phyloP scores from a whole-genome alignment of 2,797 vertebrate genomes.

The Hapalemur alaotrensis region DNA sequence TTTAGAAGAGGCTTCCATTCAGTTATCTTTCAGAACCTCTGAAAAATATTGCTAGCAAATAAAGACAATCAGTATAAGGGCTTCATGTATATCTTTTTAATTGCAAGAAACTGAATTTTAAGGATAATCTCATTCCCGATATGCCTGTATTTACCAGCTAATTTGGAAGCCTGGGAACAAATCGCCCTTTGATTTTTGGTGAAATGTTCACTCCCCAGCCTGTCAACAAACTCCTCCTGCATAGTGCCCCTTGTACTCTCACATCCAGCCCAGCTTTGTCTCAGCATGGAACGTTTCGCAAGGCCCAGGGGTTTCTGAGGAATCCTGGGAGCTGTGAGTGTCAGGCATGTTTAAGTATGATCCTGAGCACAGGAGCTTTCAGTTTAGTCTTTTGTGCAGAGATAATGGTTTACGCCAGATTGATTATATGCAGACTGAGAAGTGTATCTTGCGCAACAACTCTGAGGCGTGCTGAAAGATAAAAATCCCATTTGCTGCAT shows the following conservation, averaged over 20 bases:
- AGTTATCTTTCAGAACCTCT: background rate
- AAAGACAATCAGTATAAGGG: background rate
- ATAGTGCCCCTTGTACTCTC: conserved; percentile 61
- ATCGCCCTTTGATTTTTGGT: conserved; percentile 81
- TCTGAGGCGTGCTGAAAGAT: conserved; percentile 85
- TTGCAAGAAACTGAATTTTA: conserved; percentile 20
- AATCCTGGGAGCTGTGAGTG: conserved; percentile 68
- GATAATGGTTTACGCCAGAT: conserved; percentile 85
- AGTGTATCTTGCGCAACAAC: conserved; percentile 79
- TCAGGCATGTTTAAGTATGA: conserved; percentile 80
- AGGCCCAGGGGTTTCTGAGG: conserved; percentile 53
- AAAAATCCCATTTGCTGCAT: conserved; percentile 86
- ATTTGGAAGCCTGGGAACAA: conserved; percentile 80
- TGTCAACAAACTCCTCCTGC: conserved; percentile 80
- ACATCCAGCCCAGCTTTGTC: conserved; percentile 63
- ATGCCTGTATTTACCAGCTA: conserved; percentile 60
- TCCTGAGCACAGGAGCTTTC: conserved; percentile 69
- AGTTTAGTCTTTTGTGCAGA: conserved; percentile 77
- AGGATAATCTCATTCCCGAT: conserved; percentile 38
- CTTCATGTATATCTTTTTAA: conserved; percentile 20
- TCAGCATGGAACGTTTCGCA: conserved; percentile 64
- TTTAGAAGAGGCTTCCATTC: conserved; percentile 2
- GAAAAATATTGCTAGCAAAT: background rate
- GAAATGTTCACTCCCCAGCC: conserved; percentile 78
- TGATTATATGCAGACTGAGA: conserved; percentile 83